Evolutionary conservation across 2,888 invertebrate genomes (phyloP).

Genomic region (Lordiphosa fenestrarum): DNA sequence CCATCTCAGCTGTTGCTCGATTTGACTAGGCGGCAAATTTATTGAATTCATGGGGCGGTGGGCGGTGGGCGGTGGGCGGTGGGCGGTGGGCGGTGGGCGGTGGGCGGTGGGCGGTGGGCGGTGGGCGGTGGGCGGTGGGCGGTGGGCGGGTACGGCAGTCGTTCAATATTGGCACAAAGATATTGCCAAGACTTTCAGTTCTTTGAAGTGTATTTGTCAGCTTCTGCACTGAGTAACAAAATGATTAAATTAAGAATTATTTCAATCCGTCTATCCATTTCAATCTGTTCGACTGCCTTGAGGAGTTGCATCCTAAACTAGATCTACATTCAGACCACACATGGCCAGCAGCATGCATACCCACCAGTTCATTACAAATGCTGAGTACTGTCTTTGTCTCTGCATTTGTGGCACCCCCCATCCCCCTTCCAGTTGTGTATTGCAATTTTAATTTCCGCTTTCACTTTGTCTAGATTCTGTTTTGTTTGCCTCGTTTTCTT

Average conservation of each 20-base stretch:
- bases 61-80: constrained; percentile 9
- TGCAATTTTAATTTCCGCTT: constrained; percentile 75
- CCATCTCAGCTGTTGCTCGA: constrained; percentile 43
- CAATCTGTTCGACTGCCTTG: too few relatives aligned
- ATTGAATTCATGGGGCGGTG: constrained; percentile 37
- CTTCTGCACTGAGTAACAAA: too few relatives aligned
- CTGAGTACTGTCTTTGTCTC: constrained; percentile 41
- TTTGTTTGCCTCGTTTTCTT: constrained; percentile 37
- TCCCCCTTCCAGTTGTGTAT: constrained; percentile 46
- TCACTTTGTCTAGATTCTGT: constrained; percentile 71
- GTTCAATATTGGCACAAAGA: constrained; percentile 22
- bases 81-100: too few relatives aligned
- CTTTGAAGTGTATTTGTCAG: constrained; percentile 4
- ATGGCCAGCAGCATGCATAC: too few relatives aligned
- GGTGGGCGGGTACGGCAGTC: constrained; percentile 1
- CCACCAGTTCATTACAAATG: constrained; percentile 61
- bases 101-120: too few relatives aligned
- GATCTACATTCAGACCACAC: too few relatives aligned
- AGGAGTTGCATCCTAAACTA: too few relatives aligned
- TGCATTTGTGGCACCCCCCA: constrained; percentile 22
- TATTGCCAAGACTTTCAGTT: constrained; percentile 5
- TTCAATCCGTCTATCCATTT: too few relatives aligned
- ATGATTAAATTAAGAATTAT: too few relatives aligned
- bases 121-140: constrained; percentile 17
- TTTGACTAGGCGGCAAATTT: constrained; percentile 22